Conservation (phyloP, 1,140 invertebrate species). For the Potamilus streckersoni region DNA sequence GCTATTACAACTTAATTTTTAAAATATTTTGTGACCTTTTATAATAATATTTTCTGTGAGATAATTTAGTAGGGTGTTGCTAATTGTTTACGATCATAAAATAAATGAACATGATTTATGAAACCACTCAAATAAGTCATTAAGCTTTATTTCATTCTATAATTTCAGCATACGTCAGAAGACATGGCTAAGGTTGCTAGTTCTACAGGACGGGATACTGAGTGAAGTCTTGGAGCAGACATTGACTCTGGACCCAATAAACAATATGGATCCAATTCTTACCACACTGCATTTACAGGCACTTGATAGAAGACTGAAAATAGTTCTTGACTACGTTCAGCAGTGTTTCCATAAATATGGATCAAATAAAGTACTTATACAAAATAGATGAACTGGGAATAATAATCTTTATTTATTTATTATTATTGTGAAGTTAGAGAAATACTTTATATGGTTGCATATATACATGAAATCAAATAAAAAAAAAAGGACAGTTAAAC, state of each 20-base stretch:
- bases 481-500: no score
- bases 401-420: no score
- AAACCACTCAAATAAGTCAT: no score
- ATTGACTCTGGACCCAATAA: constrained; percentile 63
- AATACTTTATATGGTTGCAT: no score
- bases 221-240: constrained; percentile 72
- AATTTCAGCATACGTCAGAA: constrained; percentile 40
- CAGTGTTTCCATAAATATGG: constrained; percentile 36
- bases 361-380: constrained; percentile 14
- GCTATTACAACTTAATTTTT: no score
- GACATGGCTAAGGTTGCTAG: constrained; percentile 73
- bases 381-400: constrained; percentile 11
- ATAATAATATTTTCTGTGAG: no score
- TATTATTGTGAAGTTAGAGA: no score
- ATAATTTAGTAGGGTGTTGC: no score
- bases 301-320: constrained; percentile 78
- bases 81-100: no score
- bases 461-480: no score
- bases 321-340: constrained; percentile 38
- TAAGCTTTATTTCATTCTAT: not conserved
- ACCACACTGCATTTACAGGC: constrained; percentile 81
- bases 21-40: no score
- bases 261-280: constrained; percentile 74
- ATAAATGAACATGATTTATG: no score
- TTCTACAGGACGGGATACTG: constrained; percentile 76